Base-by-base conservation (phyloP, 2,888 invertebrate species). In the Rotaria magnacalcarata region DNA sequence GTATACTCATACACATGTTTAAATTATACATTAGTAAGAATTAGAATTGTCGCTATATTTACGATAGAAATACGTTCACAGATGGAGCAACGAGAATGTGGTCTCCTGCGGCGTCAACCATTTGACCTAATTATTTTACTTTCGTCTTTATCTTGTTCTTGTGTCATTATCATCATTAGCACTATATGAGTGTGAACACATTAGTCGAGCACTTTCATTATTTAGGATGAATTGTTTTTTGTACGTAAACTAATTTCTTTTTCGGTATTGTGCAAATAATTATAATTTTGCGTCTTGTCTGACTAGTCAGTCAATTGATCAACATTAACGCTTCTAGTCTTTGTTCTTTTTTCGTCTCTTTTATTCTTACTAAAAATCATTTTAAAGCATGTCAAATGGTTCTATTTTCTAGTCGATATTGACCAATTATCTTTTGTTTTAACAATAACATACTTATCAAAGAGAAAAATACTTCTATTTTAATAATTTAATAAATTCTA, bases 61-160 rank as follows among this genome's bases (percentile, higher is more conserved):
- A 19, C 6, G 34, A 34, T 54, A 67, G 67, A 67, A 67, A 67
- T 67, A 34, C 34, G 16, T 67, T 34, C 67, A 67, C 67, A 67
- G 67, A 67, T 67, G 67, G 67, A 67, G 5, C 5, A 7, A 54
- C 8, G 16, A 52, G 52, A 52, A 14, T 14, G 21, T 54, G 6
- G 67, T 67, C 67, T 67, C 67, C 67, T 67, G 67, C 16, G 34
- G 67, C 5, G 67, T 6, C 67, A 67, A 67, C 16, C 34, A 67
- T 67, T 67, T 67, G 67, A 67, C 34, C 67, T 67, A 67, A 67
- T 67, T 67, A 67, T 27, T 67, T 67, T 34, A 67, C 27, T 67
- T 67, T 67, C 19, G 67, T 67, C 34, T 34, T 34, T 11, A 27
- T 67, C 67, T 34, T 67, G 34, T 34, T 27, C 56, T 56, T 56